Percentiles rank a stretch among this genome's conserved stretches.
Conservation (phyloP, 1,140 invertebrate genomes). For the Orussus abietinus region DNA sequence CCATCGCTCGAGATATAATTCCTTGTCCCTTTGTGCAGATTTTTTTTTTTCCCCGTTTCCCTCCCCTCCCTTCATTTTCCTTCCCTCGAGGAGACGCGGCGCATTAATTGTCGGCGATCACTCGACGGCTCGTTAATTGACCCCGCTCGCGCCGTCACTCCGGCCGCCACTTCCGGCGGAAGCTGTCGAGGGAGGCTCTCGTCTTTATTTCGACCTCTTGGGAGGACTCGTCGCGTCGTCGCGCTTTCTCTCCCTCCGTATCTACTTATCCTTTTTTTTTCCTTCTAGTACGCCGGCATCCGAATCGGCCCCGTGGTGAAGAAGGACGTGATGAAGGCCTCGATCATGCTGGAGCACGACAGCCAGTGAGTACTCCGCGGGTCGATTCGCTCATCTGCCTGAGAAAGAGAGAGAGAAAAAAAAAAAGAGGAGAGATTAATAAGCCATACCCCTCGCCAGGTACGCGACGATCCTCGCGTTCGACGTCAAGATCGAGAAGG, state of each 20-base stretch:
- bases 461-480: conserved; percentile 98
- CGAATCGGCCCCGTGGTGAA: conserved; percentile 99
- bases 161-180: not conserved
- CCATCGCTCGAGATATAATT: too few relatives aligned
- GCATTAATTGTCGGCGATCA: not conserved
- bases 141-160: not conserved
- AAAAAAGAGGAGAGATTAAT: not conserved
- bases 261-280: conserved; percentile 25
- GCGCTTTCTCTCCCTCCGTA: not conserved
- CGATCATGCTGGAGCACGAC: conserved; percentile 98
- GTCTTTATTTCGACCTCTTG: conserved; percentile 5
- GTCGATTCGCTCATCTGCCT: conserved; percentile 8
- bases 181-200: not conserved
- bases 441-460: too few relatives aligned
- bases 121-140: not conserved
- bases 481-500: conserved; percentile 96
- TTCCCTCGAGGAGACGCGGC: not conserved
- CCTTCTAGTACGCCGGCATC: conserved; percentile 91
- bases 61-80: not conserved
- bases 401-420: not conserved
- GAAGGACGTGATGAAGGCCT: conserved; percentile 99
- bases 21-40: not conserved
- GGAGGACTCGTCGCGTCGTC: conserved; percentile 7
- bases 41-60: not conserved
- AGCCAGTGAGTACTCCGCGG: conserved; percentile 73